Conservation (phyloP, 2,113 vertebrate genomes). For the Rafetus swinhoei region DNA sequence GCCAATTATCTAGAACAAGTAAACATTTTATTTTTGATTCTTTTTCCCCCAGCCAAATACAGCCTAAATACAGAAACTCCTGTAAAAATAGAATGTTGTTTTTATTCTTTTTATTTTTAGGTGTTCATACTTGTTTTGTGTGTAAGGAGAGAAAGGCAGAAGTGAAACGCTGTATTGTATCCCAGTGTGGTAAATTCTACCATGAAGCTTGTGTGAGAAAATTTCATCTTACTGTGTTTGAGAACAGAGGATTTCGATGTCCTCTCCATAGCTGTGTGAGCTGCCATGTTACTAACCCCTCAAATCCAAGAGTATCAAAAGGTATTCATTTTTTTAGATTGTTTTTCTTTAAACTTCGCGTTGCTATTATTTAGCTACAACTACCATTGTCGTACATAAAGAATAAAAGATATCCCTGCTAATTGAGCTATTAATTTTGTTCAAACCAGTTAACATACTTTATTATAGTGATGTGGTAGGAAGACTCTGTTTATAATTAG, state of each 20-base stretch:
- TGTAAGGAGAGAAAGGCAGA: constrained; percentile 89
- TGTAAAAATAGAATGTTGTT: neutral
- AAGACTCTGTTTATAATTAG: neutral
- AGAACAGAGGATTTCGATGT: constrained; percentile 94
- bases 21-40: neutral
- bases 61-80: neutral
- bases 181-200: constrained; percentile 95
- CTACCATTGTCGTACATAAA: neutral
- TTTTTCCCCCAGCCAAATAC: neutral
- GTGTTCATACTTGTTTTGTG: constrained; percentile 90
- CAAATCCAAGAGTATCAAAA: constrained; percentile 87
- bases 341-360: neutral
- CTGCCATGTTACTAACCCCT: constrained; percentile 88
- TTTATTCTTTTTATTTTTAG: constrained; percentile 69
- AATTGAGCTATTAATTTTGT: neutral
- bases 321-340: constrained; percentile 75
- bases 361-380: neutral
- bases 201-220: constrained; percentile 91
- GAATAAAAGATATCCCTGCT: neutral
- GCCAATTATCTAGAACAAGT: neutral
- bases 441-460: neutral
- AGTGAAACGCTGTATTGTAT: constrained; percentile 89
- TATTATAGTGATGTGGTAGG: neutral
- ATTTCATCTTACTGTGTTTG: constrained; percentile 88
- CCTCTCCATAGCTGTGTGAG: constrained; percentile 94